Evolutionary conservation across 2,888 invertebrate species (phyloP), one percentile per base, ranked within the genome.

Genomic region (Dendrolimus houi): DNA sequence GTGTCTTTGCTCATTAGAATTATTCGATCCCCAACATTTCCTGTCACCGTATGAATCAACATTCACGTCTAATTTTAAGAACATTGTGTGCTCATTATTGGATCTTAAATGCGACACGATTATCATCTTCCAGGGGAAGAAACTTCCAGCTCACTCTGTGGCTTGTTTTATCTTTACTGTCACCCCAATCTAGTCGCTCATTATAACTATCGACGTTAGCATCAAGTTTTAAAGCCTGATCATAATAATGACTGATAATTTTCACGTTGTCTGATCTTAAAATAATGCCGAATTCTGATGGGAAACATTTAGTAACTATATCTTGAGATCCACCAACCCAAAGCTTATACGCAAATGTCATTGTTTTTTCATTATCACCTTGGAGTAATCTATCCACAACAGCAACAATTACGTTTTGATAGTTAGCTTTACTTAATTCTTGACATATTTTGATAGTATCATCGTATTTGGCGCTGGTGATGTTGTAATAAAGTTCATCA

Each of bases 391-490:
- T 70, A 0, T 57, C 61, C 0, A 77, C 60, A 13, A 65, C 56
- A 42, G 69, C 63, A 6, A n/a, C 52, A n/a, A 76, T 58, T 7
- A 62, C 54, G 47, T 56, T 58, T n/a, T 54, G 53, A 9, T 66
- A 58, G 8, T 56, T 53, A 52, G 57, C 64, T 8, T 58, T 59
- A 7, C 66, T 52, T 29, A 77, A 58, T 7, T 56, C 57, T 59
- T 68, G 69, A 13, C 66, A 66, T 14, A 74, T 56, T 9, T 58
- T 57, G 7, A 76, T 63, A n/a, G 75, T 77, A 10, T 60, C 59
- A 9, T 71, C 69, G 41, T 65, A 75, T 9, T 57, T 52, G 1
- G 60, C 64, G 13, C 60, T 59, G 1, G 40, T 55, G 6, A 79
- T 57, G 13, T 68, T 57, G 7, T 64, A 60, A 40, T 57, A 66